Base-by-base conservation (phyloP, 2,888 invertebrate species). In the Ophraella communa region DNA sequence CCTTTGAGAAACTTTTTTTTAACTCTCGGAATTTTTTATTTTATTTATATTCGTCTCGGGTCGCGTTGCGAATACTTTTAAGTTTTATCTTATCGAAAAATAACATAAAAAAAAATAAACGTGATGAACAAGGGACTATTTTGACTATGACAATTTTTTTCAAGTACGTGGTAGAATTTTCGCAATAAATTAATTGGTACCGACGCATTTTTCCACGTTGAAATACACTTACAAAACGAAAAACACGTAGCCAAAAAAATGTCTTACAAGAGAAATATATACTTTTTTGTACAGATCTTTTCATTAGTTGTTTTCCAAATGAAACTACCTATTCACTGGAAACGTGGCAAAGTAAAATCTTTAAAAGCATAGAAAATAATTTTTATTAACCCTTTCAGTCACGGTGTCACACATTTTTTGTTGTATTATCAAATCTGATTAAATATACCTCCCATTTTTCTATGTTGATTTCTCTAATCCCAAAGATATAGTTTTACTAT, bases 1-100 rank as follows among this genome's bases (percentile, higher is more conserved):
- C 52, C 60, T 52, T 60, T 53, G 30, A 60, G 23, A 53, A 39
- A 52, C 52, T 60, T 60, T 52, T 58, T 24, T 20, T 49, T 17
- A 1, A 39, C 35, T 20, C 24, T 52, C 42, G 24, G 21, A 23
- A 35, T 52, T 59, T 39, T 51, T 54, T 54, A 33, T 11, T 23
- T 20, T 54, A 18, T 18, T 54, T 27, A 33, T 57, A 35, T 20
- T 57, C 3, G 24, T 54, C 23, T 27, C 30, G 20, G 47, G 20
- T 45, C 23, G 47, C 21, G 47, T 20, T 14, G 47, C 57, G 21
- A 57, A 57, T 57, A 35, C 35, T 20, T 57, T 57, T 33, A 45
- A 45, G 18, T 56, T 54, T 44, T 44, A 44, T 56, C 18, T 56
- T 56, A 21, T 45, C 21, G 2, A 10, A 45, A 45, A 45, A 45